A percentile compares a stretch with the other conserved stretches of the same genome.
phyloP scores from a whole-genome alignment of 2,797 vertebrate genomes.

The Lacerta agilis region DNA sequence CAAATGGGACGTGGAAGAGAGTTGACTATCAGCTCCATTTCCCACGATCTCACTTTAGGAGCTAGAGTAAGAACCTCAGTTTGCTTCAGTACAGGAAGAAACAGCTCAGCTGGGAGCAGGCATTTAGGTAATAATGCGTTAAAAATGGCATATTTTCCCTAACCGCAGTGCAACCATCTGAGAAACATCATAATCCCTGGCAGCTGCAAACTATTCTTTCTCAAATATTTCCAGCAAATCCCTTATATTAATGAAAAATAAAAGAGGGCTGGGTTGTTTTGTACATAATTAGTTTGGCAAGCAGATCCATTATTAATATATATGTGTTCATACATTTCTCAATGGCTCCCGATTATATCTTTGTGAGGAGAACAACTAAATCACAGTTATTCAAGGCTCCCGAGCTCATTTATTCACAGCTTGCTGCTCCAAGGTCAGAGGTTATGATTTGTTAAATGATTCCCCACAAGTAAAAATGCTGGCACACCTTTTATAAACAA shows the following conservation, averaged over 20 bases:
- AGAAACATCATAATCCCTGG: constrained; percentile 16
- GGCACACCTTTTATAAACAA: background rate
- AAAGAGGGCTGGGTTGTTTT: constrained; percentile 64
- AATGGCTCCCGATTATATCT: constrained; percentile 54
- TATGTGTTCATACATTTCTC: constrained; percentile 55
- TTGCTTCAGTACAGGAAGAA: background rate
- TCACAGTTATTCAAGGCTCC: constrained; percentile 58
- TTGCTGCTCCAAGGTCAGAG: background rate
- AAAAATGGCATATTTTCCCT: constrained; percentile 27
- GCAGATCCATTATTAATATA: constrained; percentile 68
- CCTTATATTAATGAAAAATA: constrained; percentile 72
- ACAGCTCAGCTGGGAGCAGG: background rate
- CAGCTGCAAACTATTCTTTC: constrained; percentile 32
- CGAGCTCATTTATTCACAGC: constrained; percentile 9
- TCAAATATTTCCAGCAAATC: constrained; percentile 52
- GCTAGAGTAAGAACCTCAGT: background rate
- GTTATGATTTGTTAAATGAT: background rate
- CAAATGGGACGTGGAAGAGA: background rate
- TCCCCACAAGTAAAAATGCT: background rate
- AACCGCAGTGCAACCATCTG: constrained; percentile 26
- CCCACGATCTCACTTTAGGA: background rate
- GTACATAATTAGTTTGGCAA: constrained; percentile 67
- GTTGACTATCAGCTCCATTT: background rate
- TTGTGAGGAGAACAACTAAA: constrained; percentile 67
- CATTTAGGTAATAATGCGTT: background rate